A percentile compares a stretch with the other conserved stretches of the same genome.
These are phyloP conservation scores for Botia almorhae DNA, from an alignment of 2,797 vertebrate genomes.

Conservation along the genomic window DNA sequence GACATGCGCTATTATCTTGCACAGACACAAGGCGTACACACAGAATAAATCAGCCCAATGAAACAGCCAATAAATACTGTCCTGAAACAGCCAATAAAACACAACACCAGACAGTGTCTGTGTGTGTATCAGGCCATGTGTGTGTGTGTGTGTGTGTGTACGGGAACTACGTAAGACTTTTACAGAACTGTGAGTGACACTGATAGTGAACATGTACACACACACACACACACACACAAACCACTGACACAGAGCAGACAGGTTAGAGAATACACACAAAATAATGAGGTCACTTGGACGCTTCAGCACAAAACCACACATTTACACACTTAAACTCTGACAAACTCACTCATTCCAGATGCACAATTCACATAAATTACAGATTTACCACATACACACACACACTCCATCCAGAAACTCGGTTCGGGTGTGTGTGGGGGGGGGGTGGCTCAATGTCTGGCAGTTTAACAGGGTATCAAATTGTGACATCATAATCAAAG, in stretches of 20 bases:
- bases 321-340: conserved; percentile 14
- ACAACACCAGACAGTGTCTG: conserved; percentile 64
- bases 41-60: conserved; percentile 80
- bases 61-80: conserved; percentile 83
- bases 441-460: conserved; percentile 63
- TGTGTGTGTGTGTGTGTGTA: conserved; percentile 4
- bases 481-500: conserved; percentile 70
- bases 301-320: conserved; percentile 38
- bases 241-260: conserved; percentile 31
- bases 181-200: conserved; percentile 12
- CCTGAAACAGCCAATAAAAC: conserved; percentile 78
- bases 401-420: conserved; percentile 29
- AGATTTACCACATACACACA: conserved; percentile 25
- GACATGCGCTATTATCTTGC: conserved; percentile 77
- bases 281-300: conserved; percentile 39
- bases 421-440: too few species aligned
- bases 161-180: conserved; percentile 25
- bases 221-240: conserved; percentile 22
- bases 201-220: conserved; percentile 4
- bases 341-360: conserved; percentile 32
- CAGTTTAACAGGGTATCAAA: conserved; percentile 74
- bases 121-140: conserved; percentile 32
- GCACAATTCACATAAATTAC: conserved; percentile 45
- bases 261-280: conserved; percentile 35
- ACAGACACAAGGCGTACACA: conserved; percentile 76